Conservation (phyloP, 2,888 invertebrate species). For the Barypeithes pellucidus region DNA sequence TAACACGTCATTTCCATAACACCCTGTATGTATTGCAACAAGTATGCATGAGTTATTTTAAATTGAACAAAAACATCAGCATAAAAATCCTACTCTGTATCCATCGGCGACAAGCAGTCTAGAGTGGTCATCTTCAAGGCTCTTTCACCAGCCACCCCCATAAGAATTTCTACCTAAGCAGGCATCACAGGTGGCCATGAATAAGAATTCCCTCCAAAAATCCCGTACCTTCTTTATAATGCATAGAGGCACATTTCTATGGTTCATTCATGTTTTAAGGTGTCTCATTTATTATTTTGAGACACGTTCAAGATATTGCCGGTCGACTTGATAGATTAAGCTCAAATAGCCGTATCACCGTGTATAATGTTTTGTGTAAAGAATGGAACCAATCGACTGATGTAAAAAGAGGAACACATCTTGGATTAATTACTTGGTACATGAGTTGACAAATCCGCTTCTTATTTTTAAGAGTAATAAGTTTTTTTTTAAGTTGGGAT, state of each 20-base stretch:
- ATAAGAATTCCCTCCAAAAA: constrained; percentile 60
- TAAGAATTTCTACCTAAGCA: constrained; percentile 55
- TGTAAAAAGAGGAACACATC: constrained; percentile 27
- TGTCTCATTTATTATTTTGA: constrained; percentile 55
- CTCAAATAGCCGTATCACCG: constrained; percentile 57
- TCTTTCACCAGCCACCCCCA: constrained; percentile 55
- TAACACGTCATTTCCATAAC: too few species aligned
- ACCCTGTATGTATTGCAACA: too few species aligned
- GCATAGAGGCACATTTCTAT: constrained; percentile 52
- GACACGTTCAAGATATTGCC: constrained; percentile 54
- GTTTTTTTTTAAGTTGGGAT: constrained; percentile 14
- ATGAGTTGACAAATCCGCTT: constrained; percentile 61
- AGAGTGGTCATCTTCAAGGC: constrained; percentile 56
- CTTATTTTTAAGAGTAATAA: constrained; percentile 29
- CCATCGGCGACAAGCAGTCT: constrained; percentile 57
- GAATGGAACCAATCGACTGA: constrained; percentile 60
- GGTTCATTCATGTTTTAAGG: constrained; percentile 56
- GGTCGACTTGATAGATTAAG: constrained; percentile 58
- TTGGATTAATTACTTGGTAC: constrained; percentile 58
- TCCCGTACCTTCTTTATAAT: constrained; percentile 57
- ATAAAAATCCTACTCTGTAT: constrained; percentile 35
- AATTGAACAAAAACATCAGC: neutral
- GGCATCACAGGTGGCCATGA: constrained; percentile 60
- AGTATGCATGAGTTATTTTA: too few species aligned
- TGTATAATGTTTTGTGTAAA: constrained; percentile 54